Percentiles rank a stretch among this genome's conserved stretches.
These are phyloP conservation scores for Cheilosia soror DNA, from an alignment of 2,888 invertebrate species.

Conservation along the genomic window DNA sequence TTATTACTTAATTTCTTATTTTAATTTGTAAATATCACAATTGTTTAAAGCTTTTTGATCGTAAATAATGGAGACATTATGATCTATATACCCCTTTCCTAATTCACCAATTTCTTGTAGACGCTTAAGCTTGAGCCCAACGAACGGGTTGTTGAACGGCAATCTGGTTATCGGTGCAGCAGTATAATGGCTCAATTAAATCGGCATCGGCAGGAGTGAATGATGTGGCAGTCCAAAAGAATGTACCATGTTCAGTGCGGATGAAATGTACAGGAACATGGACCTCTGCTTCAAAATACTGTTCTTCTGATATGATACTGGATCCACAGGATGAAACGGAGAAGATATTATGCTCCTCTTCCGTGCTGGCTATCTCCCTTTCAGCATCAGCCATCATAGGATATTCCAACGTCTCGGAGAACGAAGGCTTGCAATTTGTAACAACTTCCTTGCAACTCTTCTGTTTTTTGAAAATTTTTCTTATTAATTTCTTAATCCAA, in stretches of 20 bases:
- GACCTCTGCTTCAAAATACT: constrained; percentile 80
- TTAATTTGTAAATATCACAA: constrained; percentile 62
- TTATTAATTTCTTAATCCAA: constrained; percentile 88
- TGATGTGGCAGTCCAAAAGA: constrained; percentile 91
- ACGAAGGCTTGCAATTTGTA: constrained; percentile 78
- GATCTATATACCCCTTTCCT: constrained; percentile 8
- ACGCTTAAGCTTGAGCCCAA: constrained; percentile 89
- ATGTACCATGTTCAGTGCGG: constrained; percentile 91
- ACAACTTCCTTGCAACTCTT: constrained; percentile 74
- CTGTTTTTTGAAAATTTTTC: constrained; percentile 88
- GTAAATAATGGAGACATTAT: constrained; percentile 49
- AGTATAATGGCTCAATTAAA: constrained; percentile 81
- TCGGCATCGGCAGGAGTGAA: constrained; percentile 80
- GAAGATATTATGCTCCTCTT: constrained; percentile 81
- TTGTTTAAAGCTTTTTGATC: constrained; percentile 55
- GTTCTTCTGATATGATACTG: constrained; percentile 79
- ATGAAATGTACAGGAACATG: constrained; percentile 90
- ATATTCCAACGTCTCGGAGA: constrained; percentile 82
- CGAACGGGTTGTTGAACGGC: constrained; percentile 83
- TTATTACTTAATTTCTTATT: constrained; percentile 9
- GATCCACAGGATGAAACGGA: constrained; percentile 57
- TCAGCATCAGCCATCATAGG: constrained; percentile 81
- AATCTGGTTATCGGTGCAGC: constrained; percentile 82
- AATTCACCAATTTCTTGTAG: too few relatives aligned
- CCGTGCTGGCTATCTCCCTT: constrained; percentile 79